Base-by-base conservation (phyloP, 2,113 vertebrate species). In the Tragelaphus imberbis region DNA sequence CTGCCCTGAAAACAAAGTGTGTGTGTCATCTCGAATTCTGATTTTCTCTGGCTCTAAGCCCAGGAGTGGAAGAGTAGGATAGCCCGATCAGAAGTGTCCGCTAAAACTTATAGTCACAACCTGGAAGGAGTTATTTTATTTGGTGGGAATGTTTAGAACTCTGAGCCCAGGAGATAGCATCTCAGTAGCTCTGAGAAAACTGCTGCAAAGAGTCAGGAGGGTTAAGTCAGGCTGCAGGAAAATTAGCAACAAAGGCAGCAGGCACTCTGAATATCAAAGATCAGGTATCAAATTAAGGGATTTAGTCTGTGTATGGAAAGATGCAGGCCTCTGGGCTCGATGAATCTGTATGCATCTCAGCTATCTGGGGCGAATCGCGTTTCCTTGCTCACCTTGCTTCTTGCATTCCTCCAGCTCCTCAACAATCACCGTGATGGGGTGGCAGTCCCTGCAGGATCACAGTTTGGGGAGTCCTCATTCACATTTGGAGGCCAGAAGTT, bases 381-480 rank as follows among this genome's bases (percentile, higher is more conserved):
- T 21, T 71, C 65, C n/a, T 36, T 71, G 33, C 2, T 71, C 65
- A 71, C n/a, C n/a, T 21, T 36, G 33, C 65, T 71, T 71, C 65
- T 36, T 36, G n/a, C n/a, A 2, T 36, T 36, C n/a, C 65, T 19
- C 33, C 65, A 71, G n/a, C 65, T 36, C 16, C n/a, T 36, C n/a
- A 36, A 7, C 65, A 36, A 0, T 36, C 65, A 36, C 17, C 2
- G 2, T 5, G 65, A 21, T 5, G 65, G 17, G 65, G 33, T 21
- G n/a, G 17, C n/a, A 36, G n/a, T 9, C 36, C 11, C 17, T 21
- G 65, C n/a, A 5, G n/a, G n/a, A 21, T 11, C 2, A 0, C 65
- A 36, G 65, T 71, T 5, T 21, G 65, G n/a, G 65, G 65, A n/a
- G n/a, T 4, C 33, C 65, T 36, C 65, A 1, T 36, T 68, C 65